These are phyloP conservation scores for Epinephelus lanceolatus DNA, from an alignment of 2,113 vertebrate genomes.

Conservation along the genomic window DNA sequence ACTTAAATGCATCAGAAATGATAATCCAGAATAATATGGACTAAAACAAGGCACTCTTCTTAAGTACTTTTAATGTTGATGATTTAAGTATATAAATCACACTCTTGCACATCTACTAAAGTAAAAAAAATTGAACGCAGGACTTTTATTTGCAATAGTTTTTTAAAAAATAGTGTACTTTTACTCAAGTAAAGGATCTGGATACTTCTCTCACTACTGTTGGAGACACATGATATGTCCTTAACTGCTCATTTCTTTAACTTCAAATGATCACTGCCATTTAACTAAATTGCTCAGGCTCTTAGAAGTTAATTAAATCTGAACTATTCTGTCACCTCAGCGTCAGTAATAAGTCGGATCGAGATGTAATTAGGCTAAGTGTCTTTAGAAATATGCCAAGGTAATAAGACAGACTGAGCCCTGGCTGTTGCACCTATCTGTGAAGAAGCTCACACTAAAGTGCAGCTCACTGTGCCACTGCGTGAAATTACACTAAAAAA, in stretches of 20 bases:
- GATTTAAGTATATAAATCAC: neutral
- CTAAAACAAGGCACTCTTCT: neutral
- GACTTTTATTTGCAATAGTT: no score
- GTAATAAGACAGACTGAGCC: slow-evolving; percentile 51
- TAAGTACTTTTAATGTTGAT: neutral
- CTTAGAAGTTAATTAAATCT: slow-evolving; percentile 3
- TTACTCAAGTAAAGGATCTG: neutral
- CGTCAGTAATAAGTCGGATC: slow-evolving; percentile 44
- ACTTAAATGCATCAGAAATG: neutral
- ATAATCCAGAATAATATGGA: neutral
- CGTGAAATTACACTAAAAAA: slow-evolving; percentile 81
- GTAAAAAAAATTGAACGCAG: neutral
- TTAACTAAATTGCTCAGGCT: neutral
- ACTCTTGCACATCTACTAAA: neutral
- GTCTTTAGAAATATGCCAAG: slow-evolving; percentile 50
- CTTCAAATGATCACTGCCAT: neutral
- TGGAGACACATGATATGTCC: neutral
- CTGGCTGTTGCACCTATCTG: slow-evolving; percentile 68
- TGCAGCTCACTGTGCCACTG: slow-evolving; percentile 74
- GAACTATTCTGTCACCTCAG: slow-evolving; percentile 57
- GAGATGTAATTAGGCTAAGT: slow-evolving; percentile 46
- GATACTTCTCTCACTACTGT: neutral
- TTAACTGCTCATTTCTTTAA: neutral
- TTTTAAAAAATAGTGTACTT: neutral
- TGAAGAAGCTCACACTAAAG: slow-evolving; percentile 76